Evolutionary conservation across 2,113 vertebrate species (phyloP).

Genomic region (Brevimyrus niger): DNA sequence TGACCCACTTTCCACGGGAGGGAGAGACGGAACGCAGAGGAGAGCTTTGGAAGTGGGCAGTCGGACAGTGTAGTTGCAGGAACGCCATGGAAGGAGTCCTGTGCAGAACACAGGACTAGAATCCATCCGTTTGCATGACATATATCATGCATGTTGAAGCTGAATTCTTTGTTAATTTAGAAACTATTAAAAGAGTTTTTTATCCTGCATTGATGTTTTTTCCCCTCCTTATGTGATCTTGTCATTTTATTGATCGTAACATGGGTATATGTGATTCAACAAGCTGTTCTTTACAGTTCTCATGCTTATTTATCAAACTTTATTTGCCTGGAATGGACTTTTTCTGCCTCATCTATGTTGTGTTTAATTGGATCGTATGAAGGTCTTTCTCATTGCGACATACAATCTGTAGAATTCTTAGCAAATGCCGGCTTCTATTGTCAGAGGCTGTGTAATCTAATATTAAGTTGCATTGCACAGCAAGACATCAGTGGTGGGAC

Average conservation of each 20-base stretch:
- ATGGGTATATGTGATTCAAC: not conserved
- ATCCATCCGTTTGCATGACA: not conserved
- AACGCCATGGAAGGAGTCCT: not conserved
- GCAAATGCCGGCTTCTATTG: not conserved
- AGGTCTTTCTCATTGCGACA: not conserved
- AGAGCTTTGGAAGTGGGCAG: not conserved
- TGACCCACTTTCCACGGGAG: not conserved
- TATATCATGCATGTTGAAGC: not conserved
- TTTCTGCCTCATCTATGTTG: not conserved
- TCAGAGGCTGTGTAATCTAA: not conserved
- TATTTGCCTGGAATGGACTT: not conserved
- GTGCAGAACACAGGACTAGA: not conserved
- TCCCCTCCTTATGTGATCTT: not conserved
- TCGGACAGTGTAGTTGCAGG: not conserved
- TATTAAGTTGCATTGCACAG: not conserved
- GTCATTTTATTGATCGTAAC: not conserved
- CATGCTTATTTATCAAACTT: not conserved
- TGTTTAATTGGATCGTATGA: not conserved
- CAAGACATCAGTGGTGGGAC: not conserved
- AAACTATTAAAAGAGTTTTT: not conserved
- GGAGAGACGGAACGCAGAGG: not conserved
- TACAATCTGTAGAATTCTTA: not conserved
- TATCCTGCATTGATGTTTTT: not conserved
- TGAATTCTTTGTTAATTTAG: not conserved
- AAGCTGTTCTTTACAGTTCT: not conserved